Percentiles rank a stretch among this genome's conserved stretches.
Conservation (phyloP, 2,113 vertebrate species). For the Xyrauchen texanus region DNA sequence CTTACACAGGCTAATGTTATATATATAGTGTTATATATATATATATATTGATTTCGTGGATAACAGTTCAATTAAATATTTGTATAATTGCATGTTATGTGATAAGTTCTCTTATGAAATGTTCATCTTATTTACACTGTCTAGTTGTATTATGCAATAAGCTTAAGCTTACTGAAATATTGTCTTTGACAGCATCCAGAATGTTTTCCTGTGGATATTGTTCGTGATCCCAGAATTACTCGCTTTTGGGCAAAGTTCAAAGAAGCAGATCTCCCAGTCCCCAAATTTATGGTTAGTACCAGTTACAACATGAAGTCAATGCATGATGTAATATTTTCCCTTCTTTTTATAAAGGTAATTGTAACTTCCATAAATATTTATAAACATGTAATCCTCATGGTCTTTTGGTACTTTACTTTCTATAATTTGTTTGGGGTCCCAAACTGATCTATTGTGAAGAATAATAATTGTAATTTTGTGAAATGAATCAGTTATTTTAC, state of each 20-base stretch:
- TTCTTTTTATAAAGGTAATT: not conserved
- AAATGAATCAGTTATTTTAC: too few relatives aligned
- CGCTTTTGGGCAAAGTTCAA: slow-evolving; percentile 91
- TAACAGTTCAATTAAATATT: too few relatives aligned
- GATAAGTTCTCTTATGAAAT: not conserved
- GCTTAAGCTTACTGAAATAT: not conserved
- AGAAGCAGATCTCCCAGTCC: slow-evolving; percentile 83
- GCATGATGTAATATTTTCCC: not conserved
- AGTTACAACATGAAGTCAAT: not conserved
- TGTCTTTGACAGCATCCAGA: slow-evolving; percentile 79
- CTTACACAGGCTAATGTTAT: not conserved
- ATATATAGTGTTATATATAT: too few relatives aligned
- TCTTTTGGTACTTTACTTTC: too few relatives aligned
- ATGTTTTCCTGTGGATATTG: slow-evolving; percentile 85
- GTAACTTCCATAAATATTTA: too few relatives aligned
- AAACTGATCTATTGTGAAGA: too few relatives aligned
- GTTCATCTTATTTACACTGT: not conserved
- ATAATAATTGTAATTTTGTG: too few relatives aligned
- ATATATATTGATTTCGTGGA: not conserved
- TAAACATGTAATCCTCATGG: too few relatives aligned
- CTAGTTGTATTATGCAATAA: not conserved
- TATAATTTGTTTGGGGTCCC: too few relatives aligned
- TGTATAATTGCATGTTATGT: too few relatives aligned
- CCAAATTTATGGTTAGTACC: slow-evolving; percentile 89
- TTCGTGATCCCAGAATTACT: slow-evolving; percentile 89